Evolutionary conservation across 2,113 vertebrate genomes (phyloP), one percentile per base, ranked within the genome.

Genomic region (Pangasianodon gigas): DNA sequence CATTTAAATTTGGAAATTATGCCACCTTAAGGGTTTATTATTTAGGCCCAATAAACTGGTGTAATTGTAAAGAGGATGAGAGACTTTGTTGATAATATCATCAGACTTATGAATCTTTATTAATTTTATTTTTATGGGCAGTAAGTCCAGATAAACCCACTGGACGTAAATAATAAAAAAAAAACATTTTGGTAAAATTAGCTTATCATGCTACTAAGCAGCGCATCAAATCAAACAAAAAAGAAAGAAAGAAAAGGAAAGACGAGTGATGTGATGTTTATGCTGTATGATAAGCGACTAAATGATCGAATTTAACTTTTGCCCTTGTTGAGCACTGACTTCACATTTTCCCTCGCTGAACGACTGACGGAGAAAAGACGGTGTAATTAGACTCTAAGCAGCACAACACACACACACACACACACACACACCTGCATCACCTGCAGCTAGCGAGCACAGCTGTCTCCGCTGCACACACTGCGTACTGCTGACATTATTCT

Each of bases 361-460:
- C 29, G 48, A 44, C 87, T 52, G 62, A 79, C 54, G 82, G 44
- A 37, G 52, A 69, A 69, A 84, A 67, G 29, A 44, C 9, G 2
- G 74, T 52, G 37, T 87, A 89, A 90, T 88, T 75, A 90, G 85
- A 62, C 9, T 19, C 26, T 87, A 54, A 83, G 24, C 16, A 14
- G 32, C 9, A 52, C 82, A 21, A 48, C 84, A 84, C 83, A 60
- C 52, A 81, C 75, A 79, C 75, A 81, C 75, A 79, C 77, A 81
- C 79, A 54, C 48, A 58, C n/a, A 82, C 84, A 62, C 71, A 92
- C 87, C 89, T 92, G 87, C 74, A 84, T 89, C 89, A 91, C 91
- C 91, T 92, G 90, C 90, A 88, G 91, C 88, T 41, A 82, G 26
- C 7, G 21, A 89, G 62, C 90, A 90, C 91, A 92, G 88, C 91